Percentiles rank a stretch among this genome's conserved stretches.
Evolutionary conservation across 2,888 invertebrate species (phyloP).

Genomic region (Hypomecis punctinalis): DNA sequence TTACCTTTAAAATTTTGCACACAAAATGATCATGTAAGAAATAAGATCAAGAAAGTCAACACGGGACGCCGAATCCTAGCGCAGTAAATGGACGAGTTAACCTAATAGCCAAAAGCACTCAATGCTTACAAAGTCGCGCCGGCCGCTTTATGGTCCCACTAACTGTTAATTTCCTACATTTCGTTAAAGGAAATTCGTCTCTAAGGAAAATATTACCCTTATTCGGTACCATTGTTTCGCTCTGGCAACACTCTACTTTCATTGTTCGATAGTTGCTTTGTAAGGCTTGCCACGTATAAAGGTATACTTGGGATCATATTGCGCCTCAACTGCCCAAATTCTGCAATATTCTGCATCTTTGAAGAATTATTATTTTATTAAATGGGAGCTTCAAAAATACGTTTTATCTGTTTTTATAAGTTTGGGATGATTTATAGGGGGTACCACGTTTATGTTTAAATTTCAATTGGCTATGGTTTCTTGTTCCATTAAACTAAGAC

Average conservation of each 20-base stretch:
- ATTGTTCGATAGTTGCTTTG: slow-evolving; percentile 59
- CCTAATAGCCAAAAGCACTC: slow-evolving; percentile 84
- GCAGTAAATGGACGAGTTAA: slow-evolving; percentile 80
- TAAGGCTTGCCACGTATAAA: slow-evolving; percentile 47
- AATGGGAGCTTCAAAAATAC: too few species aligned
- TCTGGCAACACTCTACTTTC: slow-evolving; percentile 57
- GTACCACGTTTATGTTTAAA: too few species aligned
- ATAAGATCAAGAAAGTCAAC: slow-evolving; percentile 68
- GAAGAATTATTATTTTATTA: too few species aligned
- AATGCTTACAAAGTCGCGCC: slow-evolving; percentile 81
- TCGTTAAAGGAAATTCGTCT: slow-evolving; percentile 75
- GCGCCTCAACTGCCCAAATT: too few species aligned
- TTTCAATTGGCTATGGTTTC: too few species aligned
- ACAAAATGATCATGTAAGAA: slow-evolving; percentile 38
- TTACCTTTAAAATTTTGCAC: background rate
- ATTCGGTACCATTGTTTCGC: slow-evolving; percentile 62
- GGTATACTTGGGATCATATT: too few species aligned
- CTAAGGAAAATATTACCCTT: slow-evolving; percentile 71
- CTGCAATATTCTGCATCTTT: too few species aligned
- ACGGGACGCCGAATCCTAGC: slow-evolving; percentile 69
- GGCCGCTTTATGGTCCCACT: slow-evolving; percentile 77
- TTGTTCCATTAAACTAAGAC: too few species aligned
- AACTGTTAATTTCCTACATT: slow-evolving; percentile 82
- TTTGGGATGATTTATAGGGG: too few species aligned
- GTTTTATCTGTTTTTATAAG: too few species aligned